Conservation (phyloP, 2,888 invertebrate species). For the Craniophora ligustri region DNA sequence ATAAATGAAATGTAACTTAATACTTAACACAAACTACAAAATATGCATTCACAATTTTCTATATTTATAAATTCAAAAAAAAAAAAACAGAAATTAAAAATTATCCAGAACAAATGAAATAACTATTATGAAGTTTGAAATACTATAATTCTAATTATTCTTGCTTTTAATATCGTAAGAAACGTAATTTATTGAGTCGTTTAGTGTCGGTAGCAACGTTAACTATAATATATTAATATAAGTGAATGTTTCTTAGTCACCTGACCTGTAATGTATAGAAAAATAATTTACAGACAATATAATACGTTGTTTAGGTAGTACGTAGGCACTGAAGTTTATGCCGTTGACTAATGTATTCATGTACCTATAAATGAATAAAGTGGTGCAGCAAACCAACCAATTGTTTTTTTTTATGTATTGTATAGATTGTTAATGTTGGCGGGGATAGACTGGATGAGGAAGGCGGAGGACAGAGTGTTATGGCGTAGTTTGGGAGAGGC, state of each 20-base stretch:
- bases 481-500: too few species aligned
- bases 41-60: slow-evolving; percentile 68
- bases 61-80: slow-evolving; percentile 73
- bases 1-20: slow-evolving; percentile 16
- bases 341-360: slow-evolving; percentile 85
- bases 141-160: slow-evolving; percentile 50
- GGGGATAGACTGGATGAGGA: too few species aligned
- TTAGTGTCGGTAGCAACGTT: slow-evolving; percentile 56
- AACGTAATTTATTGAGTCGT: slow-evolving; percentile 51
- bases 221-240: slow-evolving; percentile 57
- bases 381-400: slow-evolving; percentile 71
- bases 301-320: slow-evolving; percentile 86
- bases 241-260: slow-evolving; percentile 77
- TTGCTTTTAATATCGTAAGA: slow-evolving; percentile 53
- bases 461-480: too few species aligned
- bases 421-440: too few species aligned
- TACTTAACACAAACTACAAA: slow-evolving; percentile 37
- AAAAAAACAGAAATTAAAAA: slow-evolving; percentile 42
- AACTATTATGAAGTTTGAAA: slow-evolving; percentile 47
- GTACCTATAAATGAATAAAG: slow-evolving; percentile 82
- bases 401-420: slow-evolving; percentile 47
- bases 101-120: slow-evolving; percentile 43
- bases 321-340: slow-evolving; percentile 87
- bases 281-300: slow-evolving; percentile 84
- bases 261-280: slow-evolving; percentile 78